These are phyloP conservation scores for Platysternon megacephalum DNA, from an alignment of 2,113 vertebrate genomes.

Conservation along the genomic window DNA sequence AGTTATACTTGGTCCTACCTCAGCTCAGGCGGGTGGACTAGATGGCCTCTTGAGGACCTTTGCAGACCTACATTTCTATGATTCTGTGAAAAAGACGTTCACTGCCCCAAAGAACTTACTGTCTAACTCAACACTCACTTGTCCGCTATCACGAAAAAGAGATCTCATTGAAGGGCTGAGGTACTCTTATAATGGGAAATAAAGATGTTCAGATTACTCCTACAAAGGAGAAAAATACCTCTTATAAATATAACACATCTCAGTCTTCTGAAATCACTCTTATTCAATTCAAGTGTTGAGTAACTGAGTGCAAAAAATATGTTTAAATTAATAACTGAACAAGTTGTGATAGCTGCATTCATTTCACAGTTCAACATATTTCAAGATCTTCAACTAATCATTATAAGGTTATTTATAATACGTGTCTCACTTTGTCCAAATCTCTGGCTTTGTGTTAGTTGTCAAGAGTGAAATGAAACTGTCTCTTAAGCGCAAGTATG, in stretches of 20 bases:
- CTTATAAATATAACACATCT: neutral
- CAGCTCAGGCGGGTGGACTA: neutral
- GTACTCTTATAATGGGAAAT: neutral
- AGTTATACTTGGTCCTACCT: neutral
- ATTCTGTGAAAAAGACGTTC: neutral
- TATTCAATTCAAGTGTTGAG: neutral
- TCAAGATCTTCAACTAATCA: neutral
- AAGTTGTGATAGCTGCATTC: neutral
- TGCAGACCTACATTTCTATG: neutral
- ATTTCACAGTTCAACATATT: neutral
- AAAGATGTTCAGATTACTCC: neutral
- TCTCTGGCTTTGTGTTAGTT: neutral
- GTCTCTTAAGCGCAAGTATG: neutral
- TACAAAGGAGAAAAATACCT: neutral
- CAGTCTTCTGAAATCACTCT: slow-evolving; percentile 1
- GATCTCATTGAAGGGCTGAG: neutral
- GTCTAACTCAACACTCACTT: neutral
- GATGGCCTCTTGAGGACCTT: neutral
- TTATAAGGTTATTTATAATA: neutral
- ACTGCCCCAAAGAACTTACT: neutral
- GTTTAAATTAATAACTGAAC: neutral
- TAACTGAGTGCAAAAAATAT: neutral
- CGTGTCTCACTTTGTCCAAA: neutral
- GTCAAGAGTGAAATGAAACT: neutral
- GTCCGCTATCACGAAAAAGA: neutral